phyloP scores from a whole-genome alignment of 2,797 vertebrate genomes.

The Coregonus suidteri region DNA sequence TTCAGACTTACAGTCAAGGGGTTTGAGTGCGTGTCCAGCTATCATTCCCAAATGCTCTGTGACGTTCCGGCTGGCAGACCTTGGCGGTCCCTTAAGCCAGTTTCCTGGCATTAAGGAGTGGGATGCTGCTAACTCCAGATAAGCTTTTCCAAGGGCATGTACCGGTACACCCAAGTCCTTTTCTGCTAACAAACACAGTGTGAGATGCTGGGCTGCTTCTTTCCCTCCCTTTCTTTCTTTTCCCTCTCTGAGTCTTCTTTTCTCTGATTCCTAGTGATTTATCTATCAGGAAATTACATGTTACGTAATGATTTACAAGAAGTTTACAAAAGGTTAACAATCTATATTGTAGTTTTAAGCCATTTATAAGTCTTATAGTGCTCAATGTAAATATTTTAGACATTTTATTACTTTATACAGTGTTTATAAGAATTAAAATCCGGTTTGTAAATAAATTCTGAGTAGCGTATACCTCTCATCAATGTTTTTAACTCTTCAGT shows the following conservation, averaged over 20 bases:
- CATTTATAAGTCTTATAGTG: no score
- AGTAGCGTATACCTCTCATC: background rate
- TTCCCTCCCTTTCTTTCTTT: background rate
- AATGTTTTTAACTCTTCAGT: background rate
- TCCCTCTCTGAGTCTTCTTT: background rate
- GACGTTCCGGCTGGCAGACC: constrained; percentile 13
- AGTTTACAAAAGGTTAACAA: no score
- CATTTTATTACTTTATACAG: no score
- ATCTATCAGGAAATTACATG: background rate
- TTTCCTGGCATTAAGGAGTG: constrained; percentile 24
- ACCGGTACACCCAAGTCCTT: constrained; percentile 24
- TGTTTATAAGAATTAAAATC: background rate
- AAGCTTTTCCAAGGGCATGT: constrained; percentile 42
- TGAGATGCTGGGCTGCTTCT: constrained; percentile 14
- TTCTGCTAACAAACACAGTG: constrained; percentile 44
- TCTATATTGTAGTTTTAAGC: no score
- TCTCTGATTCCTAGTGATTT: background rate
- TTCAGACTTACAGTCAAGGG: no score
- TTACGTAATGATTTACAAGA: no score
- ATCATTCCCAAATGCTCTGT: background rate
- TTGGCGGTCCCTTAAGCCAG: constrained; percentile 32
- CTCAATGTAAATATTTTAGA: no score
- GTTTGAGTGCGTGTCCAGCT: no score
- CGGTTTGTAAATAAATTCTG: background rate
- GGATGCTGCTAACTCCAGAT: constrained; percentile 49